These are phyloP conservation scores for Drosophila falleni DNA, from an alignment of 2,888 invertebrate genomes.

Conservation along the genomic window DNA sequence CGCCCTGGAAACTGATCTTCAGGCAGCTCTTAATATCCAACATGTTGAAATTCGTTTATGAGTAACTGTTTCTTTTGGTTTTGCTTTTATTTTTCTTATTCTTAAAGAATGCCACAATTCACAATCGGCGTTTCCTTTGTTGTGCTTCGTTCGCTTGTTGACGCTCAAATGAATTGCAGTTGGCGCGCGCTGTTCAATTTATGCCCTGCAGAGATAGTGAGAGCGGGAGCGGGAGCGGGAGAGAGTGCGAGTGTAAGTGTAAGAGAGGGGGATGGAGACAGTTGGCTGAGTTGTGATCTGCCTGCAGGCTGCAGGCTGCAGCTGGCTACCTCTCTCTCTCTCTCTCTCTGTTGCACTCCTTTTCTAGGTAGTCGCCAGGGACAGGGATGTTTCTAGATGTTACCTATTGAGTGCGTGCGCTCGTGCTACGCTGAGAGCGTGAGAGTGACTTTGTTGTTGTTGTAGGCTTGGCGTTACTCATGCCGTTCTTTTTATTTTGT, in stretches of 20 bases:
- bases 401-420: slow-evolving; percentile 9
- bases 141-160: slow-evolving; percentile 15
- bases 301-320: slow-evolving; percentile 31
- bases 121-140: background rate
- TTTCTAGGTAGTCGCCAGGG: background rate
- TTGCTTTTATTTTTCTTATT: background rate
- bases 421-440: slow-evolving; percentile 32
- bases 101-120: slow-evolving; percentile 3
- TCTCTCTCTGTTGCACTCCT: background rate
- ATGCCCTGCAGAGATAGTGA: slow-evolving; percentile 9
- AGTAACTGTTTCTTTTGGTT: slow-evolving; percentile 7
- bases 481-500: slow-evolving; percentile 26
- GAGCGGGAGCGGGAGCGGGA: background rate
- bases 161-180: slow-evolving; percentile 47
- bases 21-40: slow-evolving; percentile 46
- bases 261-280: background rate
- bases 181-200: slow-evolving; percentile 42
- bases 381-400: slow-evolving; percentile 38
- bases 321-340: slow-evolving; percentile 12
- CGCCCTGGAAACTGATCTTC: slow-evolving; percentile 66
- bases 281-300: background rate
- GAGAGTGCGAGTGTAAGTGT: background rate
- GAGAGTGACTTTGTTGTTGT: slow-evolving; percentile 27
- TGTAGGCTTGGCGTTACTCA: slow-evolving; percentile 34
- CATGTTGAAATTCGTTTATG: slow-evolving; percentile 41